Conservation (phyloP, 2,113 vertebrate genomes). For the Tachysurus fulvidraco region DNA sequence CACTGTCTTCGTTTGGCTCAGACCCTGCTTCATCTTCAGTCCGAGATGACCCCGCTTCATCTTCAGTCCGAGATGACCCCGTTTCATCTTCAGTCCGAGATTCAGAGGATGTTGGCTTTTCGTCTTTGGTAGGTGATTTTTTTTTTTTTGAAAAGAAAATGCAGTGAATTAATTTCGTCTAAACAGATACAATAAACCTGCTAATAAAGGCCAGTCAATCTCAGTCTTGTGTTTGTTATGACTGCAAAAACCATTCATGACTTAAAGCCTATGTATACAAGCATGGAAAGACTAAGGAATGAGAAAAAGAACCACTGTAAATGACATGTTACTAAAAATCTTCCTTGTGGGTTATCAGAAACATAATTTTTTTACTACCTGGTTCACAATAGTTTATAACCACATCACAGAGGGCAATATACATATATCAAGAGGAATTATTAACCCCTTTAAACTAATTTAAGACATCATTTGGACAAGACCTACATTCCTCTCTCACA, state of each 20-base stretch:
- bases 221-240: not conserved
- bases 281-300: not conserved
- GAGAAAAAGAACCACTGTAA: not conserved
- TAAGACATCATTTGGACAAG: not conserved
- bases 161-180: not conserved
- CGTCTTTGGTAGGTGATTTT: not conserved
- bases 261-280: not conserved
- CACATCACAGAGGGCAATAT: not conserved
- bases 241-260: not conserved
- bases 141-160: not conserved
- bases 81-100: not conserved
- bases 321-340: not conserved
- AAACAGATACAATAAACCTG: not conserved
- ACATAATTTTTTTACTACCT: too few species aligned
- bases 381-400: not conserved
- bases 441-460: not conserved
- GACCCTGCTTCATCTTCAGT: slow-evolving; percentile 12
- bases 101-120: not conserved
- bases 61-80: slow-evolving; percentile 11
- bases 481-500: not conserved
- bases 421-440: not conserved
- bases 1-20: slow-evolving; percentile 62
- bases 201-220: not conserved
- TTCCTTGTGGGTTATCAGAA: too few species aligned
- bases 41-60: slow-evolving; percentile 15